These are phyloP conservation scores for Uromys caudimaculatus DNA, from an alignment of 2,797 vertebrate species.

Conservation along the genomic window DNA sequence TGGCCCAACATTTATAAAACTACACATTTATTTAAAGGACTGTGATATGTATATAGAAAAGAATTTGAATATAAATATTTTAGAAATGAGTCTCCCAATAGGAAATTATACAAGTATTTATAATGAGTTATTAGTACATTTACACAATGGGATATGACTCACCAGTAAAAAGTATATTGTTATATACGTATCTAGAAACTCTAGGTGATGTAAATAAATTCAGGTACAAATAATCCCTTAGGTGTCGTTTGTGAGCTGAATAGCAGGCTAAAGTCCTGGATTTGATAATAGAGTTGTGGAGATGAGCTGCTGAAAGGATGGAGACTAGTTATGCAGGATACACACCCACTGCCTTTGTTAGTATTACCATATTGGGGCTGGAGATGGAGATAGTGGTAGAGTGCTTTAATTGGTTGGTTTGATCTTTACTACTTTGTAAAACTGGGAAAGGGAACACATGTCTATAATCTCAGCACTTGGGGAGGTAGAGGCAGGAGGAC, in stretches of 20 bases:
- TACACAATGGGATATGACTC: background rate
- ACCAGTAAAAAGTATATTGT: background rate
- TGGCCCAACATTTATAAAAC: background rate
- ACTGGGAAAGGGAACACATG: background rate
- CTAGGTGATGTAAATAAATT: no score
- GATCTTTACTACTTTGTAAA: background rate
- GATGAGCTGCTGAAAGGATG: background rate
- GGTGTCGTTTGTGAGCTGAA: background rate
- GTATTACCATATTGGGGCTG: background rate
- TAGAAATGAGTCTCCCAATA: background rate
- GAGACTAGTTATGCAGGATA: background rate
- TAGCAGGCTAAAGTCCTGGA: background rate
- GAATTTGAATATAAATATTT: background rate
- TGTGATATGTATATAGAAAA: background rate
- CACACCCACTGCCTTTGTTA: background rate
- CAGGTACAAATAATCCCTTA: background rate
- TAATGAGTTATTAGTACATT: background rate
- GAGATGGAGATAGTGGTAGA: background rate
- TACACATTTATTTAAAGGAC: background rate
- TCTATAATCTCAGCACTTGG: background rate
- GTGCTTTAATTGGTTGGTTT: background rate
- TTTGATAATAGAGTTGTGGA: background rate
- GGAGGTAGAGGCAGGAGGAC: background rate
- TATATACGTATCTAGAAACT: no score
- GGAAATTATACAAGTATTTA: background rate